These are phyloP conservation scores for Amphipyra tragopoginis DNA, from an alignment of 2,888 invertebrate genomes.

Conservation along the genomic window DNA sequence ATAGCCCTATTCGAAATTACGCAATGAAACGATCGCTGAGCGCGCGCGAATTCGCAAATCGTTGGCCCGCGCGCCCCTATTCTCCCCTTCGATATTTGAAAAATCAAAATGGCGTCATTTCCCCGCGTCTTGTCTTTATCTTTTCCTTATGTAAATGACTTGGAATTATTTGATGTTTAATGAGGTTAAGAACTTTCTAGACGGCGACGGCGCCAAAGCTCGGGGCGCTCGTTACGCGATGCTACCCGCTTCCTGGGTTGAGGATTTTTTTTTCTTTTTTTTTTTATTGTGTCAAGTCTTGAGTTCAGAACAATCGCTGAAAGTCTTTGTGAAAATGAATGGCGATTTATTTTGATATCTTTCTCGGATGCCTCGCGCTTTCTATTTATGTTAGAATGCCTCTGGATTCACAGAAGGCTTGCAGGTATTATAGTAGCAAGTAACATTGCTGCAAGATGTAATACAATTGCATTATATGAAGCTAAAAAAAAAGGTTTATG, in stretches of 20 bases:
- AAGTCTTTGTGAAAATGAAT: conserved; percentile 33
- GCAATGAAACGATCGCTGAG: conserved; percentile 85
- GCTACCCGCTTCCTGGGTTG: conserved; percentile 65
- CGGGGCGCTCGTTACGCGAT: conserved; percentile 70
- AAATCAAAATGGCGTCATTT: conserved; percentile 84
- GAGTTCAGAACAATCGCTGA: conserved; percentile 43
- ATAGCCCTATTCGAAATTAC: conserved; percentile 72
- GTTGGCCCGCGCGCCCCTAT: conserved; percentile 74
- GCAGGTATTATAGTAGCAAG: too few species aligned
- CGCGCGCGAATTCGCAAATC: conserved; percentile 81
- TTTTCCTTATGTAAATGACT: conserved; percentile 88
- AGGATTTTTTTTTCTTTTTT: conserved; percentile 62
- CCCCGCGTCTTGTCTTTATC: conserved; percentile 87
- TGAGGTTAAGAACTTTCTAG: conserved; percentile 86
- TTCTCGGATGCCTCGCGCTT: conserved; percentile 13
- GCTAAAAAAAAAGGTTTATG: too few species aligned
- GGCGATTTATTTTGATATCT: conserved; percentile 36
- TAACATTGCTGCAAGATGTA: too few species aligned
- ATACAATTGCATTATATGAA: too few species aligned
- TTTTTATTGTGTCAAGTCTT: conserved; percentile 62
- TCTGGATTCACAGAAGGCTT: too few species aligned
- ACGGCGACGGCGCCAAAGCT: conserved; percentile 72
- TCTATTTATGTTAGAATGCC: background rate
- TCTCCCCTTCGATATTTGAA: conserved; percentile 83
- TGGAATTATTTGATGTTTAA: conserved; percentile 80